Evolutionary conservation across 2,113 vertebrate genomes (phyloP), one percentile per base, ranked within the genome.

Genomic region (Siniperca knerii): DNA sequence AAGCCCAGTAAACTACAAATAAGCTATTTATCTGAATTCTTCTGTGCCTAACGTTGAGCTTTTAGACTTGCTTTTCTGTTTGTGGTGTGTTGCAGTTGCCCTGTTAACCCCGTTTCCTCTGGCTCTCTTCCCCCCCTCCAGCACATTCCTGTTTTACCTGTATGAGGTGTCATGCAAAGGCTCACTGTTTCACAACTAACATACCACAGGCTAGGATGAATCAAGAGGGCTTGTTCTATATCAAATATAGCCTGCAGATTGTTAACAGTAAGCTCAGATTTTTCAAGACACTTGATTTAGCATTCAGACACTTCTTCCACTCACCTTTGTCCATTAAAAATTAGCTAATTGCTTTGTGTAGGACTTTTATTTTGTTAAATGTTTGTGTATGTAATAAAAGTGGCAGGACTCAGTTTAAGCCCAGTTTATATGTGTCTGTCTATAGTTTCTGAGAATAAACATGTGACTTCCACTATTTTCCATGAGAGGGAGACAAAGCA

Each of bases 101-200:
- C 75, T 78, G 81, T 67, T 87, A 83, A 87, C 92, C 91, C 90
- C 75, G 1, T 86, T 92, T 86, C 83, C 85, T 69, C 75, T 65
- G 82, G 78, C 88, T 90, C 77, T 75, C 85, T 88, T 81, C 91
- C 90, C 91, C 90, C 87, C 92, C 83, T 81, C 87, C 78, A 60
- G 60, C 88, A 82, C 75, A 93, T 94, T 94, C 94, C 93, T 93
- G 93, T 94, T 93, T 90, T 94, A 94, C 94, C 93, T 93, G 94
- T 92, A 93, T 90, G 88, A 87, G 90, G 82, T 93, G 91, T 93
- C 88, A 81, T 74, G 86, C 50, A 79, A 84, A 91, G 37, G 57
- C 79, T 88, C 57, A 68, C 50, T 42, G 71, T 94, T 94, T 94
- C 92, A 92, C 92, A 94, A 93, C 86, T 0, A 62, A 78, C 89